These are phyloP conservation scores for Myotis lucifugus DNA, from an alignment of 2,113 vertebrate genomes.

Conservation along the genomic window DNA sequence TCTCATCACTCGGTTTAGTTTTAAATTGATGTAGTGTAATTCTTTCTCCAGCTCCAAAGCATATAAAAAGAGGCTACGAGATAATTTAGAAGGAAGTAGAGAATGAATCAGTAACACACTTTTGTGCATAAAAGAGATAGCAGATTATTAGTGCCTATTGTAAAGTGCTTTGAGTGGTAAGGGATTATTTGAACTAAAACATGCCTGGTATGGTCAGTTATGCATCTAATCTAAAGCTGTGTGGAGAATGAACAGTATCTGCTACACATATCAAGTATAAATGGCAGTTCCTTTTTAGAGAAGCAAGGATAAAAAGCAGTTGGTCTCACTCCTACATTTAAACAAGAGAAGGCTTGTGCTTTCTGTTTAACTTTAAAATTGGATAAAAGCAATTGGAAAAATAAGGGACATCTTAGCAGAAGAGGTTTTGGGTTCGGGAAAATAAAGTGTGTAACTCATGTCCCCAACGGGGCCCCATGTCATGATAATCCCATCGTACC, in stretches of 20 bases:
- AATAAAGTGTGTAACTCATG: background rate
- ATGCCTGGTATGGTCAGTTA: background rate
- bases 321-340: background rate
- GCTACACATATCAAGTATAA: background rate
- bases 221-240: background rate
- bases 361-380: constrained; percentile 41
- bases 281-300: background rate
- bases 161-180: background rate
- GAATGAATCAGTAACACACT: constrained; percentile 37
- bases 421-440: constrained; percentile 36
- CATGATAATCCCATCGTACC: background rate
- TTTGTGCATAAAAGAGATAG: background rate
- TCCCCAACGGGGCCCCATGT: background rate
- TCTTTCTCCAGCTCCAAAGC: constrained; percentile 56
- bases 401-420: background rate
- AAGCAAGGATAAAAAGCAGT: constrained; percentile 18
- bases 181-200: background rate
- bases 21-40: constrained; percentile 55
- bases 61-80: constrained; percentile 75
- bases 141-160: background rate
- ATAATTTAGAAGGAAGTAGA: constrained; percentile 42
- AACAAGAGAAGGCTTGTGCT: background rate
- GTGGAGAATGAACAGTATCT: background rate
- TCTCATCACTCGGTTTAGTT: constrained; percentile 52
- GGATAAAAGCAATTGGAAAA: background rate